Conservation (phyloP, 2,113 vertebrate species). For the Hydrochoerus hydrochaeris region DNA sequence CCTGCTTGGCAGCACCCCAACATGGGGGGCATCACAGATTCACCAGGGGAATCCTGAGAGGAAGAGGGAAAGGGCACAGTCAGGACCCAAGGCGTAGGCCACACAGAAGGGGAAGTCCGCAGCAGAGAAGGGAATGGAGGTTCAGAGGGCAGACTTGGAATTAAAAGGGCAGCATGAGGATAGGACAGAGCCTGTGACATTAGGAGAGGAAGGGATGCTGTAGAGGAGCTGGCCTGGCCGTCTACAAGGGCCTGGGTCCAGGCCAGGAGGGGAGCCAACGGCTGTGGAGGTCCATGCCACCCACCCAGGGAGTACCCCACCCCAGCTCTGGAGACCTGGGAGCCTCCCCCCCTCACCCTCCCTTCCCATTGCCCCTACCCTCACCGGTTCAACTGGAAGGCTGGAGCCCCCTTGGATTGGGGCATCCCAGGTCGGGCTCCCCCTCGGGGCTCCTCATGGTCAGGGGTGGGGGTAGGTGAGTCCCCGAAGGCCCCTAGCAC, state of each 20-base stretch:
- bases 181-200: slow-evolving; percentile 49
- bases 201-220: background rate
- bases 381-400: slow-evolving; percentile 90
- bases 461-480: slow-evolving; percentile 81
- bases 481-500: slow-evolving; percentile 87
- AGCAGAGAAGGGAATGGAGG: background rate
- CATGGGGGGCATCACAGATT: slow-evolving; percentile 86
- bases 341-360: slow-evolving; percentile 22
- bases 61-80: slow-evolving; percentile 78
- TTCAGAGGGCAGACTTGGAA: slow-evolving; percentile 7
- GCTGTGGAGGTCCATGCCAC: background rate
- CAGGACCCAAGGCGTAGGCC: slow-evolving; percentile 60
- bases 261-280: background rate
- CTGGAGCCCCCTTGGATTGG: slow-evolving; percentile 81
- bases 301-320: background rate
- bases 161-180: slow-evolving; percentile 25
- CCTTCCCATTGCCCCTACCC: slow-evolving; percentile 66
- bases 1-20: slow-evolving; percentile 77
- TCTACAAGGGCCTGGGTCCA: background rate
- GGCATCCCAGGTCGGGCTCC: slow-evolving; percentile 79
- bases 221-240: background rate
- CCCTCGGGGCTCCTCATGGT: slow-evolving; percentile 82
- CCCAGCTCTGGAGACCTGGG: background rate
- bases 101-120: background rate
- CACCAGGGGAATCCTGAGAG: slow-evolving; percentile 89